phyloP scores from a whole-genome alignment of 1,140 invertebrate genomes.

The Halesus radiatus region DNA sequence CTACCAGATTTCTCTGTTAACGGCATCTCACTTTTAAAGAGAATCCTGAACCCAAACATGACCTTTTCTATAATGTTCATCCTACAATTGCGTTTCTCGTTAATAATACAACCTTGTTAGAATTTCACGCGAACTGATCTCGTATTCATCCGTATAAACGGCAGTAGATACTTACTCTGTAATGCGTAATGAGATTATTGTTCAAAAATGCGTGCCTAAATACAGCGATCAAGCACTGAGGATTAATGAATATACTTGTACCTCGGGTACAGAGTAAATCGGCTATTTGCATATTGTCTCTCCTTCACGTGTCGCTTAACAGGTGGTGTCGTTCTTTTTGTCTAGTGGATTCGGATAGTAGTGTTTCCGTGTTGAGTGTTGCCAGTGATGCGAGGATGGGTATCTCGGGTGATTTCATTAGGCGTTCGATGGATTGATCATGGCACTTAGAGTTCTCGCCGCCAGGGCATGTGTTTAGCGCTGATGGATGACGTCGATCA shows the following conservation, averaged over 20 bases:
- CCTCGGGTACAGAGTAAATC: too few relatives aligned
- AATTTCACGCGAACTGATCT: not conserved
- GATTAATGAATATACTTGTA: not conserved
- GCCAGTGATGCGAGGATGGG: not conserved
- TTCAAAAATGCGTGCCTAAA: not conserved
- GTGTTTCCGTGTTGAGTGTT: not conserved
- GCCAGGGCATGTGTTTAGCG: conserved; percentile 20
- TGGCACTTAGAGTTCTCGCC: conserved; percentile 10
- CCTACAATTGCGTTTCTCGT: too few relatives aligned
- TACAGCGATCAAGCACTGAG: not conserved
- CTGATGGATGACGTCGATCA: not conserved
- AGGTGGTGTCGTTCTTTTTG: not conserved
- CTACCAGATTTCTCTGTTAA: too few relatives aligned
- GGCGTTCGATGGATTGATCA: conserved; percentile 26
- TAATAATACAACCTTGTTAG: not conserved
- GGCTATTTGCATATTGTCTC: not conserved
- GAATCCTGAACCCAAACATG: too few relatives aligned
- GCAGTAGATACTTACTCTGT: not conserved
- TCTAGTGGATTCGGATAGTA: not conserved
- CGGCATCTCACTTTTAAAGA: too few relatives aligned
- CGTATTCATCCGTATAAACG: conserved; percentile 17
- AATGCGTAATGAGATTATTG: conserved; percentile 23
- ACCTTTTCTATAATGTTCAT: too few relatives aligned
- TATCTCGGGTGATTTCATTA: conserved; percentile 30
- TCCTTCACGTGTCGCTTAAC: not conserved